Base-by-base conservation (phyloP, 92 coral and sea anemone species). In the Virgularia gustaviana region DNA sequence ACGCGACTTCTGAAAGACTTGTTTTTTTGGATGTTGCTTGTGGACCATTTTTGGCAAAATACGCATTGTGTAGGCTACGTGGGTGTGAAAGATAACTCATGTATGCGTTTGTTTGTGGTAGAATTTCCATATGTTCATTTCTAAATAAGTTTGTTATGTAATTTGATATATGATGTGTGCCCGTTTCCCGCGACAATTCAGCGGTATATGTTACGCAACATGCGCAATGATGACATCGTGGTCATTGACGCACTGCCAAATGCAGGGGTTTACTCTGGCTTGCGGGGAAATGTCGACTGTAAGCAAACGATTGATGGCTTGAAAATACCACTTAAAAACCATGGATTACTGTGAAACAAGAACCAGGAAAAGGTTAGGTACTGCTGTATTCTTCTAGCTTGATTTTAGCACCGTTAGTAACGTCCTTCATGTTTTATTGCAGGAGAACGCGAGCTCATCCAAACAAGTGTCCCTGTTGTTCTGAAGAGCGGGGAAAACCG, bases 381-480 rank as follows among this genome's bases (percentile, higher is more conserved):
- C n/a, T 54, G 5, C 43, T 79, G 4, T 20, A 1, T 41, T 71
- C 7, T n/a, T 28, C 22, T 25, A 56, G 60, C 16, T 34, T 63
- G 49, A 61, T 60, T 33, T 27, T 15, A 18, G n/a, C n/a, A 33
- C 52, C 59, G 72, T 60, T 2, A 31, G 56, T 49, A 56, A n/a
- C 24, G 29, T 44, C 47, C 32, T 47, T 0, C 34, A 41, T 6
- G 25, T 66, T 44, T 68, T 78, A 72, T 57, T 81, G 73, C 55
- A 94, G 99, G 73, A 79, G 99, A 88, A 94, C 89, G 64, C 96
- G 99, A 60, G 89, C 87, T 25, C 99, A 94, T 85, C 85, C 99
- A 52, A 49, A 84, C 61, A 88, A 90, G 84, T 94, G 99, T 63
- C 87, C 99, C 58, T 94, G 99, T 82, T 94, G 99, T 70, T 83